Evolutionary conservation across 2,888 invertebrate species (phyloP), one percentile per base, ranked within the genome.

Genomic region (Copidosoma aretas): DNA sequence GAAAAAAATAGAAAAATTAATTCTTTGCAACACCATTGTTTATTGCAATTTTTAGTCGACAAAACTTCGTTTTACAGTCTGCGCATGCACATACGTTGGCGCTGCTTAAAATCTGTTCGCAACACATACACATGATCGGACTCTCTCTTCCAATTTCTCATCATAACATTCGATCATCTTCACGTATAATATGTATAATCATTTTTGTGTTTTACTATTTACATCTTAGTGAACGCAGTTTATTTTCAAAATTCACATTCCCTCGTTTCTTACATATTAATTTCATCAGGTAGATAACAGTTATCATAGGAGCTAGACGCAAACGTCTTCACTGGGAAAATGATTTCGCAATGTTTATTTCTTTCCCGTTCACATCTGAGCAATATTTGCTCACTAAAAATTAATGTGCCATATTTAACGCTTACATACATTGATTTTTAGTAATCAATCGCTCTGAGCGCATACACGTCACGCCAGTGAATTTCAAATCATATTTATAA

Each of bases 371-470:
- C 80, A 79, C 74, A 5, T 75, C 73, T 70, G 78, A 82, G 81
- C 72, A 76, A 79, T 81, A 80, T 81, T 81, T 79, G 32, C 8
- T 32, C 32, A 32, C 32, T 32, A 81, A 81, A 80, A 79, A 80
- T 80, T 81, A 46, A 80, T 77, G 78, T 81, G 80, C 79, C 79
- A 82, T 79, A 80, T 32, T 32, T 8, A 32, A 32, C 32, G 32
- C 75, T 82, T 82, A 81, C 83, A 83, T 83, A 83, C 83, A 83
- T 82, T 82, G 79, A 81, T 81, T 78, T 32, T 32, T 32, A 32
- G 32, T 32, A 32, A 32, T 32, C 32, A 32, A 32, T 32, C 32
- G 32, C 32, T 32, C 32, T 8, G 32, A 32, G 78, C 80, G 79
- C 81, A 80, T 79, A 77, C 73, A 75, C 73, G 64, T 67, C 63